These are phyloP conservation scores for Drosophila saltans DNA, from an alignment of 1,140 invertebrate genomes.

Conservation along the genomic window DNA sequence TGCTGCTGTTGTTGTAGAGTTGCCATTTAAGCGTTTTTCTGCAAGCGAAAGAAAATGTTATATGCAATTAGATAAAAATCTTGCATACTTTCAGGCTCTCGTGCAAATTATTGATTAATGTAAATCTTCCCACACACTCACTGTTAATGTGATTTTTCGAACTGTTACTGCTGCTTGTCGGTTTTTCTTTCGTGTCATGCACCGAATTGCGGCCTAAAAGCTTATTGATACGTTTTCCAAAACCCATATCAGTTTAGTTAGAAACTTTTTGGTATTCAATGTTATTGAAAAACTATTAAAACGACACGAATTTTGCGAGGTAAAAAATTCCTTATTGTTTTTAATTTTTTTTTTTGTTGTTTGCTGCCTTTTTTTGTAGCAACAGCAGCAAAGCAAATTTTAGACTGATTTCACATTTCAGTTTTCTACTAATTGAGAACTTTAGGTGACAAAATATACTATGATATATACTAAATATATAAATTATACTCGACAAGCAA, in stretches of 20 bases:
- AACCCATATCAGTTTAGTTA: slow-evolving; percentile 15
- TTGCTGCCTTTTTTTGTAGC: neutral
- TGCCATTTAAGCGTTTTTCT: slow-evolving; percentile 61
- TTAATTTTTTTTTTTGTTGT: neutral
- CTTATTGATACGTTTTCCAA: slow-evolving; percentile 5
- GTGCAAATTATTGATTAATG: neutral
- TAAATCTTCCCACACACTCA: slow-evolving; percentile 11
- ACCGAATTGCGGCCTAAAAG: slow-evolving; percentile 26
- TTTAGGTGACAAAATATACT: slow-evolving; percentile 2
- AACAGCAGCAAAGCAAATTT: slow-evolving; percentile 7
- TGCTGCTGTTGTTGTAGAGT: slow-evolving; percentile 12
- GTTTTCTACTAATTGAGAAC: neutral
- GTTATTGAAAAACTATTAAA: neutral
- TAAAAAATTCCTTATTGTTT: neutral
- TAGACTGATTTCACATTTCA: neutral
- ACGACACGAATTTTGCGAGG: slow-evolving; percentile 2
- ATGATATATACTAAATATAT: neutral
- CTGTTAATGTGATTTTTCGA: neutral
- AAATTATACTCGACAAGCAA: neutral
- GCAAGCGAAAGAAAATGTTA: slow-evolving; percentile 12
- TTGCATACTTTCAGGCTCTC: slow-evolving; percentile 46
- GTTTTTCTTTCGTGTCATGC: neutral
- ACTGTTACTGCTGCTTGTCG: neutral
- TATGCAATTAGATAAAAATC: neutral
- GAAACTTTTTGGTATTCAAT: too few species aligned